Conservation (phyloP, 2,888 invertebrate species). For the Gari tellinella region DNA sequence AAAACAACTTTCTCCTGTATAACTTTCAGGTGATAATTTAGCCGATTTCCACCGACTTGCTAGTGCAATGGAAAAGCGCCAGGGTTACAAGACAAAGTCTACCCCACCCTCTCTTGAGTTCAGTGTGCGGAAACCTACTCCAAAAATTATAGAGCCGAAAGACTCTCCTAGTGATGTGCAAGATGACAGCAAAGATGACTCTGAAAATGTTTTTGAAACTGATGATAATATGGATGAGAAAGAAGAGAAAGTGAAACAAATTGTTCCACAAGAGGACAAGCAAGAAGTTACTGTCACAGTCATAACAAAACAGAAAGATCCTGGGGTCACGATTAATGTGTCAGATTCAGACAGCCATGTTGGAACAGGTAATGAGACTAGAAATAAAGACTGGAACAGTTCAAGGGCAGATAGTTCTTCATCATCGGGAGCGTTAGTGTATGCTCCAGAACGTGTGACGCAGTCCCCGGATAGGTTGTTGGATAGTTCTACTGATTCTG, state of each 20-base stretch:
- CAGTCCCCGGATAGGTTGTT: constrained; percentile 33
- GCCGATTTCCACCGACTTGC: constrained; percentile 44
- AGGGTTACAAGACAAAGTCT: constrained; percentile 69
- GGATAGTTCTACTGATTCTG: constrained; percentile 58
- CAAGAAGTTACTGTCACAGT: no score
- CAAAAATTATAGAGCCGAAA: constrained; percentile 49
- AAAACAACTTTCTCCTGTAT: constrained; percentile 1
- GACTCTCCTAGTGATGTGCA: constrained; percentile 1
- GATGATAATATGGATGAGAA: neutral
- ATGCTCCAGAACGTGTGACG: constrained; percentile 10
- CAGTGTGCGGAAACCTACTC: constrained; percentile 60
- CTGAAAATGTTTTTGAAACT: neutral
- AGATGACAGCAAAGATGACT: neutral
- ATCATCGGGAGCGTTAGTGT: neutral
- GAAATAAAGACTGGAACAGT: no score
- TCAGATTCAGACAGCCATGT: no score
- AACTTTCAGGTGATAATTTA: constrained; percentile 54
- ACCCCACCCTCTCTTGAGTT: constrained; percentile 68
- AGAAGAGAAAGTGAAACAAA: no score
- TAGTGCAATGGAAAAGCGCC: constrained; percentile 62
- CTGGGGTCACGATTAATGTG: no score
- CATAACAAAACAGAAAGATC: no score
- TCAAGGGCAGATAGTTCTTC: no score
- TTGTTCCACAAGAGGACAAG: no score
- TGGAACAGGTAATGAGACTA: no score